Conservation (phyloP, 2,888 invertebrate genomes). For the Choreutis nemorana region DNA sequence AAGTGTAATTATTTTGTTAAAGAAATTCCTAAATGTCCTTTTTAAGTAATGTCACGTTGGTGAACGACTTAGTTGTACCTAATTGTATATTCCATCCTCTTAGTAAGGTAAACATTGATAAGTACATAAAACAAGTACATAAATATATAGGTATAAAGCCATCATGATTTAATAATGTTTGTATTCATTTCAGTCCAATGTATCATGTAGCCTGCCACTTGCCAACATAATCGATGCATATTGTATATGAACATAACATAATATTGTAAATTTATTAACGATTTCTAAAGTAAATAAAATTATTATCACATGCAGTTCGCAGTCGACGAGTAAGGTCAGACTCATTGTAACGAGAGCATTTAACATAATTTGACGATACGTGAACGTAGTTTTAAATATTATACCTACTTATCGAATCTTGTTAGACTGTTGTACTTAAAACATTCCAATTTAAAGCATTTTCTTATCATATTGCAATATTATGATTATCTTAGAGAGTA, state of each 20-base stretch:
- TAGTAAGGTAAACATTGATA: conserved; percentile 45
- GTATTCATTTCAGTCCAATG: conserved; percentile 39
- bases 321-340: neutral
- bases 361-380: conserved; percentile 2
- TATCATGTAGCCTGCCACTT: conserved; percentile 44
- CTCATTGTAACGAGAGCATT: neutral
- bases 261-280: conserved; percentile 12
- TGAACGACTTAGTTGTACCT: conserved; percentile 23
- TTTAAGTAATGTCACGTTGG: neutral
- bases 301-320: conserved; percentile 7
- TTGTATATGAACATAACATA: conserved; percentile 47
- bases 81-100: conserved; percentile 66
- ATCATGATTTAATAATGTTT: conserved; percentile 45
- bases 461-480: conserved; percentile 34
- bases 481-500: too few relatives aligned
- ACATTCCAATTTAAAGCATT: conserved; percentile 49
- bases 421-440: conserved; percentile 59
- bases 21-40: too few relatives aligned
- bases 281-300: conserved; percentile 4
- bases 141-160: conserved; percentile 40
- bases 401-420: conserved; percentile 44
- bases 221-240: conserved; percentile 41
- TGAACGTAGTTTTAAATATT: conserved; percentile 1
- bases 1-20: too few relatives aligned
- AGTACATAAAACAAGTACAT: conserved; percentile 59